Conservation (phyloP, 1,140 invertebrate species). For the Papilio polytes region DNA sequence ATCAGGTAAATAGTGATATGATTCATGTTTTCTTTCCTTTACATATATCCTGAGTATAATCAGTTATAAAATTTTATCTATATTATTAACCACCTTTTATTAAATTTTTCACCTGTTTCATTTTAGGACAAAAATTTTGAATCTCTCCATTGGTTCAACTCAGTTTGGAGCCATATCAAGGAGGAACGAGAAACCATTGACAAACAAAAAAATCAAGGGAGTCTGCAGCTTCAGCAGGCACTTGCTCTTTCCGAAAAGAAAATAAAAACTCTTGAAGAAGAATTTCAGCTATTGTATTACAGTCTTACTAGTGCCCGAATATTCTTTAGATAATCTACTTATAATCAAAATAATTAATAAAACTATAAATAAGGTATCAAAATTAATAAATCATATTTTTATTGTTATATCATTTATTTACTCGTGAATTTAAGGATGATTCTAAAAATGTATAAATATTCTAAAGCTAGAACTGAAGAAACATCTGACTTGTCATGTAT, state of each 20-base stretch:
- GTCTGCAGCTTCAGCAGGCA: slow-evolving; percentile 93
- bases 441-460: no score
- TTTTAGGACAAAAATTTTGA: slow-evolving; percentile 91
- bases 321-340: slow-evolving; percentile 90
- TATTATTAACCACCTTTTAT: no score
- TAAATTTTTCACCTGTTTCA: slow-evolving; percentile 12
- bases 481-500: neutral
- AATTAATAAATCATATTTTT: neutral
- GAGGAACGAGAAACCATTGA: slow-evolving; percentile 86
- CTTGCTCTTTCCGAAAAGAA: slow-evolving; percentile 95
- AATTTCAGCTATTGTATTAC: slow-evolving; percentile 96
- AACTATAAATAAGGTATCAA: neutral
- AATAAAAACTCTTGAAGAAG: slow-evolving; percentile 92
- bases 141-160: slow-evolving; percentile 97
- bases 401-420: neutral
- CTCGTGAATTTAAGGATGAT: neutral
- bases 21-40: slow-evolving; percentile 84
- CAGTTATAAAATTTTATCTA: no score
- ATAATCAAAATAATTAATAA: neutral
- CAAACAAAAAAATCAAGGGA: slow-evolving; percentile 80
- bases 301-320: slow-evolving; percentile 97
- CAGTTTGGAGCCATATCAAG: slow-evolving; percentile 90
- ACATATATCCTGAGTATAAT: no score
- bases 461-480: no score
- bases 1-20: slow-evolving; percentile 85